These are phyloP conservation scores for Urosaurus nigricauda DNA, from an alignment of 2,797 vertebrate species.

Conservation along the genomic window DNA sequence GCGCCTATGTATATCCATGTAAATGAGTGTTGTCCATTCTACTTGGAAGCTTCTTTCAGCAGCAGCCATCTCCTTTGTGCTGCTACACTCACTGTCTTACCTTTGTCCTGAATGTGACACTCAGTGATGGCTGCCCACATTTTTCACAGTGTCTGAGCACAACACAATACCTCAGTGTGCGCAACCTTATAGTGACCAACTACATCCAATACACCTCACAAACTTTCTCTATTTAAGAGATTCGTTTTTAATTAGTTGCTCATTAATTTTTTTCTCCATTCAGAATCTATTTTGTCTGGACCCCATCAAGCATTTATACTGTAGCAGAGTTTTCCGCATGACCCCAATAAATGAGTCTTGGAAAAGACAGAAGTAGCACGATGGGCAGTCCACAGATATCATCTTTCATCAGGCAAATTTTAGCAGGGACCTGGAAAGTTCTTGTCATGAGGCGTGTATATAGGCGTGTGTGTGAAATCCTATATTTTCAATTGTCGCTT, in stretches of 20 bases:
- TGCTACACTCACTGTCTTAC: slow-evolving; percentile 31
- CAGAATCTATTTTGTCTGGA: slow-evolving; percentile 46
- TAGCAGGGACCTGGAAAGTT: neutral
- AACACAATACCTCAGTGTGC: slow-evolving; percentile 40
- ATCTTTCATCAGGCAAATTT: neutral
- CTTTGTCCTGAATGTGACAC: slow-evolving; percentile 47
- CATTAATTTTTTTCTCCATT: slow-evolving; percentile 31
- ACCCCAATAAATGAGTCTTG: slow-evolving; percentile 2
- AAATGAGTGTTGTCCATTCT: slow-evolving; percentile 15
- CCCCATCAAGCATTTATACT: slow-evolving; percentile 42
- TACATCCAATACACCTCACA: slow-evolving; percentile 28
- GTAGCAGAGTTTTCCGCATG: slow-evolving; percentile 15
- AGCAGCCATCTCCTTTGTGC: slow-evolving; percentile 31
- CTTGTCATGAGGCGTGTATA: too few species aligned
- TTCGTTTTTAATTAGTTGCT: slow-evolving; percentile 57
- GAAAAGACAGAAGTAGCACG: neutral
- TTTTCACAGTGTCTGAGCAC: slow-evolving; percentile 60
- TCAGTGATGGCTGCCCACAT: slow-evolving; percentile 47
- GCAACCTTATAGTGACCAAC: slow-evolving; percentile 16
- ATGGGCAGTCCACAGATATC: neutral
- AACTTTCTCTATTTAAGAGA: slow-evolving; percentile 50
- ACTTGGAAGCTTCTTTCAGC: neutral
- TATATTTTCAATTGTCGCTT: too few species aligned
- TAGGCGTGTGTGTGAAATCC: too few species aligned
- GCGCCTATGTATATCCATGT: neutral